phyloP scores from a whole-genome alignment of 2,888 invertebrate genomes.

The Sicus ferrugineus region DNA sequence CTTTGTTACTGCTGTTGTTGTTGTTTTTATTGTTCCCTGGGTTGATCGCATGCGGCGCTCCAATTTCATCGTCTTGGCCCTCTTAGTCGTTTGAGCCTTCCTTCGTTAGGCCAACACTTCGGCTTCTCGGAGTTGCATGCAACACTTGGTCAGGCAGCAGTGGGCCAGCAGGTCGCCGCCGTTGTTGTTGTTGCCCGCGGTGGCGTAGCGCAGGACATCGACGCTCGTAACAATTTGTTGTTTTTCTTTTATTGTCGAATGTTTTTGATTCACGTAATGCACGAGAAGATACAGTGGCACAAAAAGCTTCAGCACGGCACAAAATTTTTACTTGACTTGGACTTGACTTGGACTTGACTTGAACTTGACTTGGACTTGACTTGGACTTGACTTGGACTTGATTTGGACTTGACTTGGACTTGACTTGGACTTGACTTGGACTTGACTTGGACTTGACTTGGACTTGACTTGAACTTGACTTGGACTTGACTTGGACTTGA shows the following conservation, averaged over 20 bases:
- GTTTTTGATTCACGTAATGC: not conserved
- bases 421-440: no score
- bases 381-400: no score
- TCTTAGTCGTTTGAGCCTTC: not conserved
- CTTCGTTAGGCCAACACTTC: constrained; percentile 2
- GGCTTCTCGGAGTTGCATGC: not conserved
- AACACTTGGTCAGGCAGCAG: no score
- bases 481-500: no score
- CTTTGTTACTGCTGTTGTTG: constrained; percentile 13
- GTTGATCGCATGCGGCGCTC: constrained; percentile 22
- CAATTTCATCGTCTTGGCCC: constrained; percentile 27
- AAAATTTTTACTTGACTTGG: no score
- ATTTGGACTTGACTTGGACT: no score
- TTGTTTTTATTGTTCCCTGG: constrained; percentile 15
- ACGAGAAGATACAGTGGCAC: not conserved
- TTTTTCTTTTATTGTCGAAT: not conserved
- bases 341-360: no score
- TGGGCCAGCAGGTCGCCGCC: not conserved
- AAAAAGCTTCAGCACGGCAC: no score
- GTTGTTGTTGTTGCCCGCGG: constrained; percentile 1
- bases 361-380: no score
- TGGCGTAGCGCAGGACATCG: constrained; percentile 7
- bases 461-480: no score
- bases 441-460: no score
- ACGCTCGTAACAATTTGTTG: constrained; percentile 19